phyloP scores from a whole-genome alignment of 2,888 invertebrate species.

The Drosophila subquinaria region DNA sequence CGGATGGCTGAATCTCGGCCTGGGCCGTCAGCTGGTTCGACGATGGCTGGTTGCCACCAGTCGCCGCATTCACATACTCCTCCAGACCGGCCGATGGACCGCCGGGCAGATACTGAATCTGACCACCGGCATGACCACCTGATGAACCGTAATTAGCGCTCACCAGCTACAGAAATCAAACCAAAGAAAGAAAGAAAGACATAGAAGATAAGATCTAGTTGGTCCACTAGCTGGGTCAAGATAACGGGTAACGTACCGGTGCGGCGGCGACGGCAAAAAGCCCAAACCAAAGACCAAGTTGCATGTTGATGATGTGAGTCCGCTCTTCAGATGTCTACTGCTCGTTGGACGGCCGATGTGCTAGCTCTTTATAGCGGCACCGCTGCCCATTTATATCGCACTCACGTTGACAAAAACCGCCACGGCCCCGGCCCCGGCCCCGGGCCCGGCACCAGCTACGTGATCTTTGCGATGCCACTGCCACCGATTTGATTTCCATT shows the following conservation, averaged over 20 bases:
- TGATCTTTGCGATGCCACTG: slow-evolving; percentile 65
- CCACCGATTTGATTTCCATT: slow-evolving; percentile 70
- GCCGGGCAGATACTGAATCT: slow-evolving; percentile 53
- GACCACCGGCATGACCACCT: slow-evolving; percentile 9
- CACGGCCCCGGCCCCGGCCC: slow-evolving; percentile 40
- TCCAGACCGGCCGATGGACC: slow-evolving; percentile 71
- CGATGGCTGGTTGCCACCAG: slow-evolving; percentile 60
- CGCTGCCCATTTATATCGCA: slow-evolving; percentile 51
- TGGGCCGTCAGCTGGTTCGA: slow-evolving; percentile 71
- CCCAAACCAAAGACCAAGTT: slow-evolving; percentile 79
- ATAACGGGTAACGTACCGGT: slow-evolving; percentile 77
- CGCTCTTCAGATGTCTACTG: slow-evolving; percentile 61
- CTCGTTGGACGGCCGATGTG: slow-evolving; percentile 50
- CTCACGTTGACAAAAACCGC: slow-evolving; percentile 52
- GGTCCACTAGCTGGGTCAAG: background rate
- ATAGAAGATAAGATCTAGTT: background rate
- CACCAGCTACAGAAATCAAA: slow-evolving; percentile 54
- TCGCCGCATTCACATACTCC: slow-evolving; percentile 78
- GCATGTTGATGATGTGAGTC: slow-evolving; percentile 72
- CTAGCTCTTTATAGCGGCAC: slow-evolving; percentile 72
- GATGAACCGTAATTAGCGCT: slow-evolving; percentile 66
- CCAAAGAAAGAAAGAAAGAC: slow-evolving; percentile 8
- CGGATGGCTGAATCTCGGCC: slow-evolving; percentile 77
- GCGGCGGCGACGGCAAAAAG: slow-evolving; percentile 80
- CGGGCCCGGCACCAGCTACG: slow-evolving; percentile 59